Evolutionary conservation across 2,797 vertebrate genomes (phyloP), one percentile per base, ranked within the genome.

Genomic region (Varecia variegata): DNA sequence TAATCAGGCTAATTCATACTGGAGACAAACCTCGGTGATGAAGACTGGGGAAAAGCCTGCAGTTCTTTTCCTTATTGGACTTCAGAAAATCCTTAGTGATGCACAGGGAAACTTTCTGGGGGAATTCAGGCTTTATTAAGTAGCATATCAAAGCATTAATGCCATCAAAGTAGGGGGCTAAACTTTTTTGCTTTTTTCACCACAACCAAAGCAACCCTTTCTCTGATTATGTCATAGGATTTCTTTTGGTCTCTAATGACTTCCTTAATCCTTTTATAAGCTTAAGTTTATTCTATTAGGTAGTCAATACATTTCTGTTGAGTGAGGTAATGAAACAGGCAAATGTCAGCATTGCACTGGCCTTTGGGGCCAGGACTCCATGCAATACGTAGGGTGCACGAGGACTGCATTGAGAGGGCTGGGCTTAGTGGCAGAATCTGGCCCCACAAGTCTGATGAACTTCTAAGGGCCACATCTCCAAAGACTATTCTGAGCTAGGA

Each of bases 1-100:
- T 88, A 92, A 96, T 92, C 95, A 94, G 40, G 68, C 94, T 70
- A 40, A 92, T 95, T 92, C 87, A 76, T 65, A 8, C 71, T 32
- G 18, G 68, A 96, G 97, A 88, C 91, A 96, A 62, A 62, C n/a
- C 88, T 60, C 87, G 81, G 85, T 68, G 92, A 62, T 40, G 38
- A 60, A 30, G 62, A 38, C 17, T 3, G 54, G 43, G 76, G 90
- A 45, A 83, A 60, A 70, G 40, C 83, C 89, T 90, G 67, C 21
- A 11, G 30, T 85, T 62, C 50, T 62, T 65, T 58, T 68, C 86
- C 58, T 92, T 47, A 68, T 0, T 70, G 85, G 79, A 52, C 50
- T 85, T 82, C 82, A 88, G 88, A 96, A 93, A 82, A 27, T 52
- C 92, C 67, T 43, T 77, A 30, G 27, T n/a, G 30, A 50, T 17